Percentiles rank a stretch among this genome's conserved stretches.
Conservation (phyloP, 1,140 invertebrate species). For the Elysia chlorotica region DNA sequence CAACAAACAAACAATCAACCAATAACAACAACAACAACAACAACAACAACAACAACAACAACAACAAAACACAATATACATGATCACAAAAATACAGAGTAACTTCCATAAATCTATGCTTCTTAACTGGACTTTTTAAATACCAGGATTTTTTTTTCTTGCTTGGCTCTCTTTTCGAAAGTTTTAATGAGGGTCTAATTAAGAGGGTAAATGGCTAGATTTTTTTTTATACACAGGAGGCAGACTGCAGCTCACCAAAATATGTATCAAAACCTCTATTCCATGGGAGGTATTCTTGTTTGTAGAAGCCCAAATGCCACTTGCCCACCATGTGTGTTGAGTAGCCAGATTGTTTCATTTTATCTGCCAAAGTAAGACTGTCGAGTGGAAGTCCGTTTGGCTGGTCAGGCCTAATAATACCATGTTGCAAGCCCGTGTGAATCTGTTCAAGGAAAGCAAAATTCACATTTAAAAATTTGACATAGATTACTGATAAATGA, state of each 20-base stretch:
- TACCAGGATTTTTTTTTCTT: not conserved
- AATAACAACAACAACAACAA: too few species aligned
- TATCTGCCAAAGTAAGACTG: slow-evolving; percentile 48
- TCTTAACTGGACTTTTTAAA: not conserved
- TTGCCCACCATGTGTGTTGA: slow-evolving; percentile 58
- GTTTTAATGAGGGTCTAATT: not conserved
- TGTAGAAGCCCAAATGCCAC: slow-evolving; percentile 61
- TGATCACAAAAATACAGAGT: not conserved
- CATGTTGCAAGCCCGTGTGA: slow-evolving; percentile 51
- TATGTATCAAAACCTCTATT: slow-evolving; percentile 59
- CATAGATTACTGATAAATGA: too few species aligned
- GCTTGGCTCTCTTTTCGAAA: not conserved
- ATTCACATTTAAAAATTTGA: not conserved
- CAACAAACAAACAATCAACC: too few species aligned
- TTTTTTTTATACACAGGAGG: too few species aligned
- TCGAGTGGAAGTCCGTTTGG: slow-evolving; percentile 53
- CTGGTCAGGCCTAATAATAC: slow-evolving; percentile 37
- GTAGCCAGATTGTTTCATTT: slow-evolving; percentile 48
- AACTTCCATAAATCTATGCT: not conserved
- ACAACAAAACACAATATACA: too few species aligned
- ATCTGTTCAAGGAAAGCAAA: slow-evolving; percentile 29
- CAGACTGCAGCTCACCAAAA: slow-evolving; percentile 47
- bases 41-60: too few species aligned
- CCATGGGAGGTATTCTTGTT: slow-evolving; percentile 49
- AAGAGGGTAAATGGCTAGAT: not conserved